phyloP scores from a whole-genome alignment of 1,140 invertebrate species.

The Diabrotica undecimpunctata region DNA sequence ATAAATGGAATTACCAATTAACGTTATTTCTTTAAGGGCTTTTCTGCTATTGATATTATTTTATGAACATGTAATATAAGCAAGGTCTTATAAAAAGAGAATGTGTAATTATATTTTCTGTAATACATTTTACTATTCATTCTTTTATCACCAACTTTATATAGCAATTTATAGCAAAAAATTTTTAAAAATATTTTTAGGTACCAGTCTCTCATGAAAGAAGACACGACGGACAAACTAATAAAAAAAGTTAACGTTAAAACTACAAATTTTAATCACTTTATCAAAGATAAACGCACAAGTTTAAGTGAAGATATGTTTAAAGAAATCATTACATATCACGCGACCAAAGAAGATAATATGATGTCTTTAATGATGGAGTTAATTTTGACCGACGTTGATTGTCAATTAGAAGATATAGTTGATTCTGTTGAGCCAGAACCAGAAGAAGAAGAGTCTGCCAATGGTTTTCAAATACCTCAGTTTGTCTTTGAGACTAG shows the following conservation, averaged over 20 bases:
- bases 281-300: slow-evolving; percentile 19
- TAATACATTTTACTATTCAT: too few relatives aligned
- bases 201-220: slow-evolving; percentile 25
- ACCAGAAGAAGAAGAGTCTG: not conserved
- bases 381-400: slow-evolving; percentile 29
- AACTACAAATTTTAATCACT: slow-evolving; percentile 22
- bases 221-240: slow-evolving; percentile 21
- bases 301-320: slow-evolving; percentile 14
- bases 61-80: too few relatives aligned
- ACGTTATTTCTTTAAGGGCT: too few relatives aligned
- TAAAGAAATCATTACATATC: slow-evolving; percentile 28
- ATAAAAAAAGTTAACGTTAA: slow-evolving; percentile 24
- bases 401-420: slow-evolving; percentile 23
- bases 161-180: too few relatives aligned
- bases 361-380: slow-evolving; percentile 36
- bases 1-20: too few relatives aligned
- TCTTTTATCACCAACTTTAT: too few relatives aligned
- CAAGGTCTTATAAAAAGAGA: too few relatives aligned
- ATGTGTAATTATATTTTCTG: too few relatives aligned
- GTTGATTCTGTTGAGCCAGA: not conserved
- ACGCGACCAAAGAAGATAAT: slow-evolving; percentile 29
- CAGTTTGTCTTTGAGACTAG: slow-evolving; percentile 20
- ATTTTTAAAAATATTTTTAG: slow-evolving; percentile 4
- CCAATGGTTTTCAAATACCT: not conserved
- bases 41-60: too few relatives aligned